Conservation (phyloP, 92 coral and sea anemone genomes). For the Paramuricea clavata region DNA sequence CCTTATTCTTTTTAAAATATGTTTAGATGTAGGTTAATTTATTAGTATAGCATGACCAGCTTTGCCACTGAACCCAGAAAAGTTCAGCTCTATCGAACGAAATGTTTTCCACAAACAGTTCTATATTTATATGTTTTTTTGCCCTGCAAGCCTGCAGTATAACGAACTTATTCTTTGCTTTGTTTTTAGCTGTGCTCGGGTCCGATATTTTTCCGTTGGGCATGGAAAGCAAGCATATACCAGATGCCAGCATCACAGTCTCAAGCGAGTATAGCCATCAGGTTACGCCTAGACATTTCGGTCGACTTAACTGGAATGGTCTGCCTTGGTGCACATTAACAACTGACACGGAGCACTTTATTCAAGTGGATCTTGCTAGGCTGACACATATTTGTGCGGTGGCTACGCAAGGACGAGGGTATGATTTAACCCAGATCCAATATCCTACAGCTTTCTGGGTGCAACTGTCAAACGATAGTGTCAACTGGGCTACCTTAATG, state of each 20-base stretch:
- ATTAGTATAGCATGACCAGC: too few relatives aligned
- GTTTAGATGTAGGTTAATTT: too few relatives aligned
- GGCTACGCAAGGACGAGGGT: conserved; percentile 87
- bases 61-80: too few relatives aligned
- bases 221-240: neutral
- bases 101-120: too few relatives aligned
- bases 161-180: neutral
- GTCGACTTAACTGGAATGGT: neutral
- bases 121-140: neutral
- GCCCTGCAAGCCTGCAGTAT: neutral
- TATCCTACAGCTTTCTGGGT: neutral
- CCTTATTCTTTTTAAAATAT: too few relatives aligned
- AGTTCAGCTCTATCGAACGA: too few relatives aligned
- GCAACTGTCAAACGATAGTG: neutral
- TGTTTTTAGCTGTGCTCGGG: neutral
- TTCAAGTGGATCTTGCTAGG: conserved; percentile 78
- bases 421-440: too few relatives aligned
- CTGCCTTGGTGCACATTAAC: neutral
- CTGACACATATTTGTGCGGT: conserved; percentile 70
- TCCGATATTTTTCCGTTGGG: conserved; percentile 3
- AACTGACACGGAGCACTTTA: neutral
- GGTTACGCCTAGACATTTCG: neutral
- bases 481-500: neutral
- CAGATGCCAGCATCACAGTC: neutral
- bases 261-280: neutral